These are phyloP conservation scores for Hypolimnas misippus DNA, from an alignment of 2,888 invertebrate genomes.

Conservation along the genomic window DNA sequence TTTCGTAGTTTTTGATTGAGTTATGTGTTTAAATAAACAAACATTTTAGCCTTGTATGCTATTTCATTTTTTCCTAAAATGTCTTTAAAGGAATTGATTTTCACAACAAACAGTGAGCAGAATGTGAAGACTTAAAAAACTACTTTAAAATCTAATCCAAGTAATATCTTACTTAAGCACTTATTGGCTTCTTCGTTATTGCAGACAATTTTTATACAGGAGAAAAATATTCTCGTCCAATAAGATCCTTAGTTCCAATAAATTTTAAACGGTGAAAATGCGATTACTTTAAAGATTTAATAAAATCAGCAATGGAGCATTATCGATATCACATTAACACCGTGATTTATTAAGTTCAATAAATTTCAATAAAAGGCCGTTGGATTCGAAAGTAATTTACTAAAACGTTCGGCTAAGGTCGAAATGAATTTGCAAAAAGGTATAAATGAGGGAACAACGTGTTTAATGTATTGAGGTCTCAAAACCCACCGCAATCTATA, in stretches of 20 bases:
- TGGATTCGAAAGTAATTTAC: constrained; percentile 42
- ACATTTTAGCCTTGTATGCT: too few relatives aligned
- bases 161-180: neutral
- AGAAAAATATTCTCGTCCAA: neutral
- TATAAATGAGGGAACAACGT: constrained; percentile 31
- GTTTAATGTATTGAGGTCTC: constrained; percentile 35
- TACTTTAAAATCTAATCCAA: too few relatives aligned
- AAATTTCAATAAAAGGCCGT: constrained; percentile 39
- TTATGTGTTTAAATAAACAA: too few relatives aligned
- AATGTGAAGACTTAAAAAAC: too few relatives aligned
- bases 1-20: too few relatives aligned
- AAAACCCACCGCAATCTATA: constrained; percentile 27
- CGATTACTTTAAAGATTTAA: constrained; percentile 7
- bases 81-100: too few relatives aligned
- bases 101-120: too few relatives aligned
- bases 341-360: constrained; percentile 36
- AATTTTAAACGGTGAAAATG: neutral
- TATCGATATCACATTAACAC: constrained; percentile 32
- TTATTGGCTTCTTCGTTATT: constrained; percentile 1
- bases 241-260: neutral
- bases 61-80: too few relatives aligned
- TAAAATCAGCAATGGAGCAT: constrained; percentile 19
- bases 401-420: constrained; percentile 37
- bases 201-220: neutral
- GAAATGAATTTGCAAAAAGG: constrained; percentile 43